phyloP scores from a whole-genome alignment of 2,888 invertebrate species.

The Pharmacophagus antenor region DNA sequence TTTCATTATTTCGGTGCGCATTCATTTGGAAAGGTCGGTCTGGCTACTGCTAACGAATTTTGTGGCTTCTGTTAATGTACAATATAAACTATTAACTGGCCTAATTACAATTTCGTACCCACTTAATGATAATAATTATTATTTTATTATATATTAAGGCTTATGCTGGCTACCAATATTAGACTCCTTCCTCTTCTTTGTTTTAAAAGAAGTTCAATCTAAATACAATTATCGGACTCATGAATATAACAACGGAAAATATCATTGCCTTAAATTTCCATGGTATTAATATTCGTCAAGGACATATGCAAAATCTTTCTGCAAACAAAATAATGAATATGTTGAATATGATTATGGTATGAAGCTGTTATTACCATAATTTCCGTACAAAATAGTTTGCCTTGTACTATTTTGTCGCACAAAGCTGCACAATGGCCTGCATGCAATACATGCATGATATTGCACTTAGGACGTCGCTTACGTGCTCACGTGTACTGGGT shows the following conservation, averaged over 20 bases:
- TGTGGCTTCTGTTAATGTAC: too few relatives aligned
- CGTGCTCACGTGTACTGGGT: constrained; percentile 2
- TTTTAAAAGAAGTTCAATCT: neutral
- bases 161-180: too few relatives aligned
- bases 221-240: too few relatives aligned
- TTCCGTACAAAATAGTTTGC: neutral
- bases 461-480: constrained; percentile 9
- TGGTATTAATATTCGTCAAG: neutral
- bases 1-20: neutral
- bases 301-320: neutral
- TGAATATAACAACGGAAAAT: too few relatives aligned
- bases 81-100: too few relatives aligned
- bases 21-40: neutral
- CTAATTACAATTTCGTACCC: too few relatives aligned
- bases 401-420: constrained; percentile 16
- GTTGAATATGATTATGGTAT: neutral
- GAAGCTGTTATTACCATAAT: neutral
- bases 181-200: too few relatives aligned
- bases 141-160: too few relatives aligned
- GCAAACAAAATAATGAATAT: neutral
- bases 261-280: neutral
- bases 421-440: constrained; percentile 10
- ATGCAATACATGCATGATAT: constrained; percentile 15
- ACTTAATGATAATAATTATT: too few relatives aligned
- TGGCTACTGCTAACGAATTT: too few relatives aligned